Base-by-base conservation (phyloP, 1,140 invertebrate species). In the Drosophila serrata region DNA sequence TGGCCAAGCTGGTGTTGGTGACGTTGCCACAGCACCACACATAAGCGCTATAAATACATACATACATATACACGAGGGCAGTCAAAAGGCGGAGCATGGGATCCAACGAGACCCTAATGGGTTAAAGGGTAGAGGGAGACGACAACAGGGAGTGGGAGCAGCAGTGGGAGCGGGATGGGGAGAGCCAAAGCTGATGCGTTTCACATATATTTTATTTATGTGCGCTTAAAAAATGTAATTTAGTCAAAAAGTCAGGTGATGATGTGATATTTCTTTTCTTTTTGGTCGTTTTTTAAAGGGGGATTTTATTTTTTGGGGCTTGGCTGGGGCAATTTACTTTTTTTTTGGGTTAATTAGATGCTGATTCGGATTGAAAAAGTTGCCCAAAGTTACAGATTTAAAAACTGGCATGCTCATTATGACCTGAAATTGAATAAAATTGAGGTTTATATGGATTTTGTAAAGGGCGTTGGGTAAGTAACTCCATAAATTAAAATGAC, bases 81-180 rank as follows among this genome's bases (percentile, higher is more conserved):
- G 59, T 19, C 51, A 65, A 84, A 87, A 85, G 85, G 85, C 85
- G 85, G 85, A 79, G 85, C 85, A 90, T 81, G 85, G 85, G 84
- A 74, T 51, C 75, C 75, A 42, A 42, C 27, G 17, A 48, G 31
- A 55, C 40, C 39, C 72, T 48, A 31, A 40, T 73, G 75, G 75
- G 80, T 74, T 74, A 74, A 79, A 27, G 68, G 35, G 19, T 12
- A 51, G 31, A 35, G 69, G 31, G 58, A 19, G 33, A 33, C 1
- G 48, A 58, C 22, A 56, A 12, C 53, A 56, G 33, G 40, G 17
- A n/a, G 33, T 55, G 33, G 49, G 49, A 15, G 31, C 49, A 5
- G 7, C 7, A 0, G 49, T 35, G 31, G 45, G n/a, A 45, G 31
- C 17, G 58, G 58, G 40, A 45, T 11, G 24, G 59, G 46, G n/a